Evolutionary conservation across 2,113 vertebrate species (phyloP), one percentile per base, ranked within the genome.

Genomic region (Zosterops lateralis): DNA sequence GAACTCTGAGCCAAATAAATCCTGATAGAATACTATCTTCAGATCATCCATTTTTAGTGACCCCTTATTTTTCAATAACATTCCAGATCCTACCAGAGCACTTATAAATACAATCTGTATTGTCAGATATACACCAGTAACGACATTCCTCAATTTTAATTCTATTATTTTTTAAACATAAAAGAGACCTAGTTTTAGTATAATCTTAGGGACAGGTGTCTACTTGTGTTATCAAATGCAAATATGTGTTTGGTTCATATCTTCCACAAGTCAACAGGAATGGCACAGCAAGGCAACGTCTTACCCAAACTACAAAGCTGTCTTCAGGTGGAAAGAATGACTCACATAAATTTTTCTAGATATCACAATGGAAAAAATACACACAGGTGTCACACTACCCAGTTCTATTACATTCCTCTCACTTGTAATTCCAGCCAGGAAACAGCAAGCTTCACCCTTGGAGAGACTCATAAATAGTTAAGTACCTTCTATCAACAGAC

Each of bases 381-480:
- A 32, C 48, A 54, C 51, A 82, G 64, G 51, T 83, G 61, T 83
- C 79, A 65, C 56, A 72, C 66, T 64, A 57, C 31, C 14, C 40
- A 20, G 61, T 29, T 29, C 51, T 12, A 75, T 87, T 74, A 85
- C 8, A 0, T 36, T 87, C 57, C 57, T 88, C 87, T 89, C 58
- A 75, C 83, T 96, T 89, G 66, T 48, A 92, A 95, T 89, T 94
- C 96, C 47, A 93, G 84, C 72, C 91, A 97, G 87, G 60, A 96
- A 97, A 95, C 58, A 56, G 72, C 92, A 92, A 97, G 84, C 87
- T 94, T 96, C 94, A 87, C 92, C 66, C 71, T 96, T 80, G 48
- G 78, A 96, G 47, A 90, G 92, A 87, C 83, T 96, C 94, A 96
- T 95, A 97, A 98, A 96, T 94, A 96, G 96, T 88, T 97, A 97